A percentile compares a stretch with the other conserved stretches of the same genome.
Evolutionary conservation across 2,113 vertebrate genomes (phyloP).

Genomic region (Suncus etruscus): DNA sequence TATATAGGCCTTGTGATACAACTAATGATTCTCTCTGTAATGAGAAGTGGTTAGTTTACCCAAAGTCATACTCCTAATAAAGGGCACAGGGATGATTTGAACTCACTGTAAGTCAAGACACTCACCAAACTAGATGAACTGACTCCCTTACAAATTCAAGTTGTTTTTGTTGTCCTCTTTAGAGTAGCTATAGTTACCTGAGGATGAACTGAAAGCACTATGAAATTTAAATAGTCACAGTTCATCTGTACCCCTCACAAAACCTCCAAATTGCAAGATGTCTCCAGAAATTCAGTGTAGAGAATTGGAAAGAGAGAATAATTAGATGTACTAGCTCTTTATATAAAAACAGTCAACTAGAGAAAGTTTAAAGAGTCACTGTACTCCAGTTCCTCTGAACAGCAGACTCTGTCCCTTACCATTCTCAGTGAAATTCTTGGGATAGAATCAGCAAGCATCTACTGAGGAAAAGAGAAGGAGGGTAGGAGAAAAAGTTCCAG

Average conservation of each 20-base stretch:
- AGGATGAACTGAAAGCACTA: neutral
- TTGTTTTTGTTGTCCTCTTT: neutral
- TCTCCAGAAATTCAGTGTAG: neutral
- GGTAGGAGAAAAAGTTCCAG: neutral
- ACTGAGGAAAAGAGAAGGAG: neutral
- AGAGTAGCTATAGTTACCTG: neutral
- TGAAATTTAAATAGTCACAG: neutral
- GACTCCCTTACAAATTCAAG: neutral
- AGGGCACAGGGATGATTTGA: neutral
- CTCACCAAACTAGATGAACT: neutral
- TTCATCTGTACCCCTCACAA: neutral
- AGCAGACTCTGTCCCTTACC: neutral
- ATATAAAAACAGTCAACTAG: neutral
- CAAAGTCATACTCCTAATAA: neutral
- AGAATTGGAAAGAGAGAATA: neutral
- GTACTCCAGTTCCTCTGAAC: neutral
- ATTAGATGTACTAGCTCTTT: neutral
- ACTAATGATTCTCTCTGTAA: neutral
- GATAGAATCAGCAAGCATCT: neutral
- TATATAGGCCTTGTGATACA: neutral
- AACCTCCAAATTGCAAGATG: neutral
- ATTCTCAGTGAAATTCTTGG: accelerated
- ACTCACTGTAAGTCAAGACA: neutral
- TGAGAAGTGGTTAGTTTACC: neutral
- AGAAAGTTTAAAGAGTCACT: neutral